Conservation (phyloP, 2,797 vertebrate genomes). For the Melanogrammus aeglefinus region DNA sequence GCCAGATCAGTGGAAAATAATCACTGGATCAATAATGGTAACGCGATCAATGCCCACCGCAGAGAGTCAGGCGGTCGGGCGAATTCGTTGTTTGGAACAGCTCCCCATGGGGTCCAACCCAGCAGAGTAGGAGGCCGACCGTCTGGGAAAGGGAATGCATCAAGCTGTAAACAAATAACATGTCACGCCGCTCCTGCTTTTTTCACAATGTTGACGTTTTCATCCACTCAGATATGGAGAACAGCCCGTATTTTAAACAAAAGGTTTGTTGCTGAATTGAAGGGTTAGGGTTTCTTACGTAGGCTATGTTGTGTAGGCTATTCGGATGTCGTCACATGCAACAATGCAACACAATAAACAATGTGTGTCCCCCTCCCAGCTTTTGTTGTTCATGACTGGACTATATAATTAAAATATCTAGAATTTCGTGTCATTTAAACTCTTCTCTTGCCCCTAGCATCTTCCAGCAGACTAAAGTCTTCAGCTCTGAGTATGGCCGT, state of each 20-base stretch:
- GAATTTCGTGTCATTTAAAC: neutral
- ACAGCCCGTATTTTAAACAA: neutral
- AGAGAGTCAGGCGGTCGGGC: neutral
- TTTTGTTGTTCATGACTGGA: neutral
- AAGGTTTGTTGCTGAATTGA: slow-evolving; percentile 1
- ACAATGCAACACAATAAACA: neutral
- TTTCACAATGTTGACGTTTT: neutral
- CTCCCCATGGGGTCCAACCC: too few relatives aligned
- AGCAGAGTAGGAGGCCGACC: neutral
- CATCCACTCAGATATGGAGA: neutral
- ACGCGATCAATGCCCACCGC: neutral
- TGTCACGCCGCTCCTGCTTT: neutral
- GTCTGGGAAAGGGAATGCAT: neutral
- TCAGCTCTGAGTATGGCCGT: neutral
- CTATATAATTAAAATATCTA: neutral
- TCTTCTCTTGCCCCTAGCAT: neutral
- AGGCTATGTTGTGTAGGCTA: neutral
- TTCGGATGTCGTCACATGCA: neutral
- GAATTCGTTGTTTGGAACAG: too few relatives aligned
- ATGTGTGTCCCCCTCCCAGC: neutral
- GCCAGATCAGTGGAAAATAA: neutral
- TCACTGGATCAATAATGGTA: neutral
- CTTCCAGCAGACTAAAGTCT: neutral
- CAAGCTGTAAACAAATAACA: neutral
- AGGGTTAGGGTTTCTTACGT: neutral